These are phyloP conservation scores for Phrixothrix hirtus DNA, from an alignment of 2,888 invertebrate species.

Conservation along the genomic window DNA sequence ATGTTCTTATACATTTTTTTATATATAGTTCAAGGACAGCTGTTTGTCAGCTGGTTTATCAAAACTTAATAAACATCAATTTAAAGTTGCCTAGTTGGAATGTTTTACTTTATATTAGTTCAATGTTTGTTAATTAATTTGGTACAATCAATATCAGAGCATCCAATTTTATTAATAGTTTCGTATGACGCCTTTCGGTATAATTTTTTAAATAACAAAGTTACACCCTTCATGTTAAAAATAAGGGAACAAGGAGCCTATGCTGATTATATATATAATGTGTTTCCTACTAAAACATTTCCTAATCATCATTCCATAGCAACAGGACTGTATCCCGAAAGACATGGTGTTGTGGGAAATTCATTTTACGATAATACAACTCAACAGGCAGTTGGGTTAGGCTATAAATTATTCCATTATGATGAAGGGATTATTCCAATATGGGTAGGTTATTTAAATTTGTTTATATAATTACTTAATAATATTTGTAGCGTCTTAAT, in stretches of 20 bases:
- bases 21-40: neutral
- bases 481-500: conserved; percentile 58
- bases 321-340: conserved; percentile 69
- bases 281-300: conserved; percentile 73
- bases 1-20: neutral
- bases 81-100: conserved; percentile 8
- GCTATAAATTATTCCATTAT: conserved; percentile 61
- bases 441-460: conserved; percentile 56
- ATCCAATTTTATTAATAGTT: conserved; percentile 63
- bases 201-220: conserved; percentile 64
- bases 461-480: too few species aligned
- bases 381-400: conserved; percentile 45
- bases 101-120: conserved; percentile 18
- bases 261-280: conserved; percentile 63
- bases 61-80: neutral
- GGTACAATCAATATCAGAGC: conserved; percentile 46
- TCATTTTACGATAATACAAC: conserved; percentile 60
- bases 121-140: conserved; percentile 27
- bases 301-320: conserved; percentile 75
- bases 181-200: conserved; percentile 74
- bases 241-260: conserved; percentile 62
- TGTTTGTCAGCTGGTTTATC: neutral
- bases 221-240: conserved; percentile 63
- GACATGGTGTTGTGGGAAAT: conserved; percentile 71
- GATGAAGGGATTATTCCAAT: conserved; percentile 61